These are phyloP conservation scores for Macaria liturata DNA, from an alignment of 2,888 invertebrate genomes.

Conservation along the genomic window DNA sequence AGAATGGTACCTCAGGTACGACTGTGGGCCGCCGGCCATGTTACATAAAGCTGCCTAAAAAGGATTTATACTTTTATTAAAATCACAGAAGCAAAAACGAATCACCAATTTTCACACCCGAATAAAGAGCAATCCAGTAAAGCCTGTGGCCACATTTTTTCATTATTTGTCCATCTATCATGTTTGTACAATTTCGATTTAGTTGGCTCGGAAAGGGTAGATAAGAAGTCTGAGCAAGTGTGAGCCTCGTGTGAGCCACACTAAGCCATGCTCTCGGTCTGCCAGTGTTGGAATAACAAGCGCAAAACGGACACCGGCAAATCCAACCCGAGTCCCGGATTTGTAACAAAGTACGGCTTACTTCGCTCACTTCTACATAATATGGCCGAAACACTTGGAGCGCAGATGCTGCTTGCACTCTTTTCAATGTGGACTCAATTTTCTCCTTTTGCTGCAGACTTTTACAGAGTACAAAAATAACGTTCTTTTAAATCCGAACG, in stretches of 20 bases:
- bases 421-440: slow-evolving; percentile 62
- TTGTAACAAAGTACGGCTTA: slow-evolving; percentile 74
- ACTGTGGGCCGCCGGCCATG: slow-evolving; percentile 2
- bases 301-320: slow-evolving; percentile 70
- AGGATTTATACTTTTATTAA: slow-evolving; percentile 24
- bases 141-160: slow-evolving; percentile 29
- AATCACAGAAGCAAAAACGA: slow-evolving; percentile 26
- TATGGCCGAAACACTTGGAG: slow-evolving; percentile 61
- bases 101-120: slow-evolving; percentile 21
- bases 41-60: slow-evolving; percentile 15
- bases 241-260: slow-evolving; percentile 41
- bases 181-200: slow-evolving; percentile 25
- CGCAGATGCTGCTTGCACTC: slow-evolving; percentile 59
- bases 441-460: slow-evolving; percentile 41
- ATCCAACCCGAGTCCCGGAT: slow-evolving; percentile 73
- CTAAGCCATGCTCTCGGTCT: slow-evolving; percentile 52
- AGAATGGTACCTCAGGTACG: slow-evolving; percentile 1
- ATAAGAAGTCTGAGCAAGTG: slow-evolving; percentile 20
- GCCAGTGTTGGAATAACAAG: slow-evolving; percentile 68
- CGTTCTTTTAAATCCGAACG: slow-evolving; percentile 2
- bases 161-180: slow-evolving; percentile 22
- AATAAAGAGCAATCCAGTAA: slow-evolving; percentile 21
- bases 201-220: slow-evolving; percentile 21
- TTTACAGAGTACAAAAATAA: slow-evolving; percentile 25
- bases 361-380: slow-evolving; percentile 65